A percentile compares a stretch with the other conserved stretches of the same genome.
phyloP scores from a whole-genome alignment of 1,140 invertebrate species.

The Dinoponera quadriceps region DNA sequence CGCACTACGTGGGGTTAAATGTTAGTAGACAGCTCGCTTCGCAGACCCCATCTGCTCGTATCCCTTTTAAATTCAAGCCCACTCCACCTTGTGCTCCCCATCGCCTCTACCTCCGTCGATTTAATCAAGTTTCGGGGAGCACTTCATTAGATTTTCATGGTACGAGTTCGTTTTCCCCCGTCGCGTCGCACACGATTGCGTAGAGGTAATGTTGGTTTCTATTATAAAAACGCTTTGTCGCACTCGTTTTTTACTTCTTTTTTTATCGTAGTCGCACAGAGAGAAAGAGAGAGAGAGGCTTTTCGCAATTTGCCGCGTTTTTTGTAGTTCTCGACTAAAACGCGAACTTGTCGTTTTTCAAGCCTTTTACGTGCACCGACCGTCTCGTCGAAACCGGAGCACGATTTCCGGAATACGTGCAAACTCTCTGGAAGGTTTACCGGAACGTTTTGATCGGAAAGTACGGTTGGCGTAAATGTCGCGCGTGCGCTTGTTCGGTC shows the following conservation, averaged over 20 bases:
- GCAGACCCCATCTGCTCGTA: constrained; percentile 59
- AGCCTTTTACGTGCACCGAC: too few relatives aligned
- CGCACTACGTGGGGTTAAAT: constrained; percentile 63
- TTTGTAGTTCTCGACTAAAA: neutral
- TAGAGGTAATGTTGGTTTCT: neutral
- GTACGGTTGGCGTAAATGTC: neutral
- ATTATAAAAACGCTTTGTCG: neutral
- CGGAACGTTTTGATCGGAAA: constrained; percentile 3
- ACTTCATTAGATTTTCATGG: neutral
- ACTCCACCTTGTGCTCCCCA: neutral
- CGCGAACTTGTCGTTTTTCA: too few relatives aligned
- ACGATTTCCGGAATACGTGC: neutral
- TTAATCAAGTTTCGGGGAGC: constrained; percentile 24
- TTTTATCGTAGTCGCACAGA: too few relatives aligned
- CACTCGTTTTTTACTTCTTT: neutral
- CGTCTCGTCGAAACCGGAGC: neutral
- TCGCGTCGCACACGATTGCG: neutral
- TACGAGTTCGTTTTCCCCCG: neutral
- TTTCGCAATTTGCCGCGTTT: neutral
- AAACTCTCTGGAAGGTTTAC: neutral
- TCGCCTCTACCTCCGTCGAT: neutral
- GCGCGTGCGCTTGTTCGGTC: neutral
- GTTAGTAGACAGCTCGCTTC: constrained; percentile 64
- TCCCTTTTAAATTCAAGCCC: constrained; percentile 47
- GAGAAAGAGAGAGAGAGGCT: neutral